A percentile compares a stretch with the other conserved stretches of the same genome.
These are phyloP conservation scores for Cladopsammia gracilis DNA, from an alignment of 64 coral and sea anemone genomes.

Conservation along the genomic window DNA sequence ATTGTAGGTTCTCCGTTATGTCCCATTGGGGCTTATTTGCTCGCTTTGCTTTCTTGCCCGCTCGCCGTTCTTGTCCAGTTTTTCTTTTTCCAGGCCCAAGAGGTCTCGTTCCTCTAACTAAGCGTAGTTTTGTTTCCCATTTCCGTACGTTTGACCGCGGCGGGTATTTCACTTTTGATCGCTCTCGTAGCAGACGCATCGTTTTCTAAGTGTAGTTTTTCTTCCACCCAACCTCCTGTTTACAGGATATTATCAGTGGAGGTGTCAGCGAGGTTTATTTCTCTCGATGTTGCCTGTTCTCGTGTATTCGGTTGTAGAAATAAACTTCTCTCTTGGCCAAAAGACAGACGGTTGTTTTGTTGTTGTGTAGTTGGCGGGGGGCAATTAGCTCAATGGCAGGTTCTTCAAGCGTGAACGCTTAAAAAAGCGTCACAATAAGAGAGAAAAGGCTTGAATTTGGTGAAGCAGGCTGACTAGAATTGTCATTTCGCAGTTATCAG, in stretches of 20 bases:
- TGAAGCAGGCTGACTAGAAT: no score
- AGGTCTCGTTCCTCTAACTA: neutral
- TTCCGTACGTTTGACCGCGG: no score
- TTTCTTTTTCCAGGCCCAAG: neutral
- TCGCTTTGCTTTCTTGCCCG: neutral
- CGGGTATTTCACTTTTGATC: neutral
- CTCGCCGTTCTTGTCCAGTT: neutral
- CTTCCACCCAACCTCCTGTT: neutral
- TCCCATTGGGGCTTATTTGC: neutral
- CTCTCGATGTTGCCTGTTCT: neutral
- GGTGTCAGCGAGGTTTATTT: conserved; percentile 20
- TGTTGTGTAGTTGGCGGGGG: neutral
- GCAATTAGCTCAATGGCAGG: neutral
- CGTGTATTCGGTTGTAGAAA: neutral
- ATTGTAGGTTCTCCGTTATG: conserved; percentile 20
- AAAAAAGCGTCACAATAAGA: no score
- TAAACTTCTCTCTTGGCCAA: conserved; percentile 38
- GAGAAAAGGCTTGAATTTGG: no score
- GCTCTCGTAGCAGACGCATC: neutral
- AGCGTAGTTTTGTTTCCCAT: neutral
- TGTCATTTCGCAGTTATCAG: no score
- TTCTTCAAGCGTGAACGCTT: no score
- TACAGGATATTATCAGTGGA: neutral
- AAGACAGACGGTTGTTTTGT: conserved; percentile 13
- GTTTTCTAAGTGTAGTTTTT: neutral